A percentile compares a stretch with the other conserved stretches of the same genome.
These are phyloP conservation scores for Aplodontia rufa DNA, from an alignment of 2,113 vertebrate genomes.

Conservation along the genomic window DNA sequence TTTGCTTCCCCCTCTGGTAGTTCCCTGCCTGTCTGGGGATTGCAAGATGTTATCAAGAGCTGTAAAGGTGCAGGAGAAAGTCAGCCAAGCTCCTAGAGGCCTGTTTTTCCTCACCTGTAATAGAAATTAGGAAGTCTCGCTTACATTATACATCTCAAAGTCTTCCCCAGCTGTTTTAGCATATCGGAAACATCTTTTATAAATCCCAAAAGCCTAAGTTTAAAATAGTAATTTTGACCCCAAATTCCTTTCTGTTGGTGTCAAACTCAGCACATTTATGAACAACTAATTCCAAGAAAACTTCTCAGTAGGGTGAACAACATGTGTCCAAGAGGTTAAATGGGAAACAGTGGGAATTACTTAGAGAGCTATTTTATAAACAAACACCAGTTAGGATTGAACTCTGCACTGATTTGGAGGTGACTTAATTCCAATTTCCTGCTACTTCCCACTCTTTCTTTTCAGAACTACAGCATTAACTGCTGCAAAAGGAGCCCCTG, in stretches of 20 bases:
- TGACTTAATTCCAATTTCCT: conserved; percentile 71
- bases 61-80: conserved; percentile 3
- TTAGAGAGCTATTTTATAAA: conserved; percentile 69
- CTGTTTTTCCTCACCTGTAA: conserved; percentile 71
- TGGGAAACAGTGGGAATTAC: conserved; percentile 70
- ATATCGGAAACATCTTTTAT: conserved; percentile 76
- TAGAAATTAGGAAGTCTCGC: conserved; percentile 42
- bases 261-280: conserved; percentile 67
- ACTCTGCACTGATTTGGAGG: conserved; percentile 45
- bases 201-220: conserved; percentile 69
- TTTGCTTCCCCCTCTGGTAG: background rate
- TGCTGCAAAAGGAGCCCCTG: background rate
- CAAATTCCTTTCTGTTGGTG: conserved; percentile 66
- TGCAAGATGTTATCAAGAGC: background rate
- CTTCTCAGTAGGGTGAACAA: conserved; percentile 22
- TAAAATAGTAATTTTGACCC: conserved; percentile 75
- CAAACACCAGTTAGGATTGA: conserved; percentile 61
- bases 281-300: conserved; percentile 48
- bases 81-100: background rate
- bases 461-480: conserved; percentile 23
- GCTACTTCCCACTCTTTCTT: conserved; percentile 42
- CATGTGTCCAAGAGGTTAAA: conserved; percentile 74
- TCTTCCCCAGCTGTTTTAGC: conserved; percentile 67
- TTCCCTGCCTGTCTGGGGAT: background rate
- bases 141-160: conserved; percentile 43